Percentiles rank a stretch among this genome's conserved stretches.
Conservation (phyloP, 2,888 invertebrate genomes). For the Diloba caeruleocephala region DNA sequence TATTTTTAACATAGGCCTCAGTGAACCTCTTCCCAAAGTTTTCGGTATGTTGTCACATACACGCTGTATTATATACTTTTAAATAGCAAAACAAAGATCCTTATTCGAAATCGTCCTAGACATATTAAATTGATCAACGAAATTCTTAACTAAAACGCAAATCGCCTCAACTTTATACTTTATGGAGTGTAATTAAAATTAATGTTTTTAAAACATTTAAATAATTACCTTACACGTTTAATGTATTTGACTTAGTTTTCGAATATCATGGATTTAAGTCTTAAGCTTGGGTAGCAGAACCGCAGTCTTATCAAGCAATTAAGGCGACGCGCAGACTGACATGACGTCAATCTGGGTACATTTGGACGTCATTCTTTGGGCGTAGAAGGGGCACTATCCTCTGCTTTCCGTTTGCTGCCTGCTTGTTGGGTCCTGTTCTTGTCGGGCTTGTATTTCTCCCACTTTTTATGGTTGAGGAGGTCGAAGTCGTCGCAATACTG, state of each 20-base stretch:
- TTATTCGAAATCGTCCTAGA: conserved; percentile 19
- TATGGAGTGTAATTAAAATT: conserved; percentile 23
- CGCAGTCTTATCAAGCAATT: conserved; percentile 61
- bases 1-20: no score
- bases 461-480: conserved; percentile 95
- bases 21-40: no score
- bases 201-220: conserved; percentile 43
- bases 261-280: conserved; percentile 27
- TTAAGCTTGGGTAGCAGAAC: conserved; percentile 21
- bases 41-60: no score
- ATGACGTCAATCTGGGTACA: conserved; percentile 1
- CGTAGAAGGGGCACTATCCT: conserved; percentile 75
- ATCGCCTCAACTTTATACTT: conserved; percentile 39
- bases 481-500: conserved; percentile 94
- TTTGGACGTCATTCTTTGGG: conserved; percentile 77
- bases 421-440: conserved; percentile 71
- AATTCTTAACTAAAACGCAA: conserved; percentile 38
- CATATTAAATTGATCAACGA: conserved; percentile 22
- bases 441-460: conserved; percentile 94
- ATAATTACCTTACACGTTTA: conserved; percentile 32
- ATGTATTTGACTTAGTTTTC: conserved; percentile 43
- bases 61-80: conserved; percentile 27
- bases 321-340: conserved; percentile 54
- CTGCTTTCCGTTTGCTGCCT: conserved; percentile 84
- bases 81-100: conserved; percentile 7